Evolutionary conservation across 2,888 invertebrate species (phyloP), one percentile per base, ranked within the genome.

Genomic region (Euzetes globulus): DNA sequence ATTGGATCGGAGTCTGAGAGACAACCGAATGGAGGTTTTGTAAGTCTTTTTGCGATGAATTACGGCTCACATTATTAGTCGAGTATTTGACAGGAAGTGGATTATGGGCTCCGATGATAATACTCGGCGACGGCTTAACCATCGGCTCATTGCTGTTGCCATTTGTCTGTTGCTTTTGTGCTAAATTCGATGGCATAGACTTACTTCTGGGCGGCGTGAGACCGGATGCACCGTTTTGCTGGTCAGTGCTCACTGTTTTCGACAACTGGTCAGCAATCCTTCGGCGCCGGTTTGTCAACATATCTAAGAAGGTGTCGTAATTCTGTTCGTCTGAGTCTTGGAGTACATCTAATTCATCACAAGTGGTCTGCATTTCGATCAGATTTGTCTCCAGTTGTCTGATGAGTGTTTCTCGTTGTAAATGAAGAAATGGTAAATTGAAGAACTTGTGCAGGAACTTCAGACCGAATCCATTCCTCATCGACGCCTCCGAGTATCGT

Each of bases 401-500:
- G 65, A 92, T 81, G 63, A 95, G 84, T 19, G 92, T 91, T 79
- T 91, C 91, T 79, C 89, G 87, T 84, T 96, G 96, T 41, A 97
- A 85, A 81, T 91, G 89, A 72, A 97, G 85, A 82, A 96, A 97
- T 72, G 97, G 96, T 75, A 97, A 86, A 83, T 94, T 95, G 81
- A 97, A 90, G 84, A 96, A 97, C 84, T 93, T 93, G 85, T 97
- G 94, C 72, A 97, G 86, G 77, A 93, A 87, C 81, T 93, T 90
- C 74, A 97, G 84, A 4, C 97, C 97, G 83, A 95, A 96, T 0
- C 94, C 94, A 84, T 95, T 96, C 80, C 93, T 87, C 95, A 96
- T 95, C 2, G 94, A 95, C 0, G 92, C 88, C 83, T 95, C 94
- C 0, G 92, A 90, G 82, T 93, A 94, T 41, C 93, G 87, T 25